Conservation (phyloP, 2,797 vertebrate species). For the Ptychobarbus kaznakovi region DNA sequence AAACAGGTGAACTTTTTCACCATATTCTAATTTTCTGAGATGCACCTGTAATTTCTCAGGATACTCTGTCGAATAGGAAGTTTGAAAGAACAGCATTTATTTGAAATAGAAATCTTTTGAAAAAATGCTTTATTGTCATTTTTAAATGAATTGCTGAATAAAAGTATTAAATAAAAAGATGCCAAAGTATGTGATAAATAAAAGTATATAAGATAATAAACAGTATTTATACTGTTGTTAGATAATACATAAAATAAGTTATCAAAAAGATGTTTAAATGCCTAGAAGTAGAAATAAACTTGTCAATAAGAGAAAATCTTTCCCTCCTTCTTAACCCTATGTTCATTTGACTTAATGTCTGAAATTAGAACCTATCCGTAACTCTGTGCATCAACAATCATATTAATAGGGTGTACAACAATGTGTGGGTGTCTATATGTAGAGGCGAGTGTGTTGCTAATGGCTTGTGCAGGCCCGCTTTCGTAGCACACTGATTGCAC, state of each 20-base stretch:
- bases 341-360: too few species aligned
- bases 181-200: not conserved
- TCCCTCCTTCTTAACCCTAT: not conserved
- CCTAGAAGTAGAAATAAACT: not conserved
- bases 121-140: not conserved
- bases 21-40: too few species aligned
- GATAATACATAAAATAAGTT: too few species aligned
- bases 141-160: too few species aligned
- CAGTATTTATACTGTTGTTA: not conserved
- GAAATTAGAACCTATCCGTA: not conserved
- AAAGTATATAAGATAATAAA: not conserved
- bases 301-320: not conserved
- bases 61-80: not conserved
- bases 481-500: too few species aligned
- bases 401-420: not conserved
- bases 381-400: conserved; percentile 3
- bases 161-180: too few species aligned
- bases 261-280: not conserved
- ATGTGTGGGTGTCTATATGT: too few species aligned
- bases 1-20: too few species aligned
- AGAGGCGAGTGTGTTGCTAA: too few species aligned
- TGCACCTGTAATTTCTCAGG: not conserved
- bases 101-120: not conserved
- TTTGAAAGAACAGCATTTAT: not conserved
- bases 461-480: too few species aligned